A percentile compares a stretch with the other conserved stretches of the same genome.
Evolutionary conservation across 2,113 vertebrate genomes (phyloP).

Genomic region (Tichodroma muraria): DNA sequence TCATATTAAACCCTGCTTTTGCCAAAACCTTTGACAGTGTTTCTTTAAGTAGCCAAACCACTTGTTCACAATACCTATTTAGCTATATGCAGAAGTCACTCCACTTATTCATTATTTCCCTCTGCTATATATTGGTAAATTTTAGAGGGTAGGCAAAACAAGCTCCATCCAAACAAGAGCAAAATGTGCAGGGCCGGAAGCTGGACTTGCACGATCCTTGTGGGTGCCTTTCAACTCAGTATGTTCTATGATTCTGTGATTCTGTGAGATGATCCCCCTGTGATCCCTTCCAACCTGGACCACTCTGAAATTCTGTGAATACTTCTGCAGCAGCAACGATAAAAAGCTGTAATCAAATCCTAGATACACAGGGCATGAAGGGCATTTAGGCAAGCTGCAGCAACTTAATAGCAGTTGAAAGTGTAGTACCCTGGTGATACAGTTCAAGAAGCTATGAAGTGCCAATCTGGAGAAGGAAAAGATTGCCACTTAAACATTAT

Average conservation of each 20-base stretch:
- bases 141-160: neutral
- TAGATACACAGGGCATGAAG: neutral
- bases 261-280: neutral
- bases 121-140: neutral
- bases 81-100: neutral
- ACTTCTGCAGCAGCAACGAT: neutral
- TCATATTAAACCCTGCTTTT: neutral
- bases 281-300: neutral
- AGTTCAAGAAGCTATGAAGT: neutral
- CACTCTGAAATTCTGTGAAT: neutral
- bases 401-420: neutral
- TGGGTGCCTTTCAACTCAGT: neutral
- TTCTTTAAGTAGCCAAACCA: neutral
- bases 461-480: neutral
- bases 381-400: neutral
- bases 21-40: neutral
- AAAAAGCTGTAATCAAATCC: neutral
- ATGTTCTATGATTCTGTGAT: neutral
- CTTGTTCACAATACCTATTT: neutral
- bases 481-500: neutral
- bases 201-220: too few species aligned
- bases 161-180: neutral
- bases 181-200: neutral
- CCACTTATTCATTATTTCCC: neutral
- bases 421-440: neutral